Conservation (phyloP, 2,888 invertebrate genomes). For the Schizotus pectinicornis region DNA sequence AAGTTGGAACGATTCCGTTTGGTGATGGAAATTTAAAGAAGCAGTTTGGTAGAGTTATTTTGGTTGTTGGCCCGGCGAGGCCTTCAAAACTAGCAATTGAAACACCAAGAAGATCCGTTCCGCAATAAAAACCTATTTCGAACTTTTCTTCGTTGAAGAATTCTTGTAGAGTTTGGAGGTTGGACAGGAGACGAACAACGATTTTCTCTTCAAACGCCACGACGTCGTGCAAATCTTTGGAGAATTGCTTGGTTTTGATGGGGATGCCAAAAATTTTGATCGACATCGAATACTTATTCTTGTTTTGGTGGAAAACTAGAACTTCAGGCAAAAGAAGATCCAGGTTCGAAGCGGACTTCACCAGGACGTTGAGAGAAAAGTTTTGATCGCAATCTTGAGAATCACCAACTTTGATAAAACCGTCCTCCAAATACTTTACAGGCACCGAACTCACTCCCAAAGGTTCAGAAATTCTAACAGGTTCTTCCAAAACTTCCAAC, state of each 20-base stretch:
- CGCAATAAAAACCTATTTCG: slow-evolving; percentile 47
- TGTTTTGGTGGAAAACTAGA: slow-evolving; percentile 48
- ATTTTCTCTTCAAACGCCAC: slow-evolving; percentile 53
- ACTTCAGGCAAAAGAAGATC: slow-evolving; percentile 59
- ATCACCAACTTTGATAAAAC: slow-evolving; percentile 63
- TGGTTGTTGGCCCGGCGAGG: slow-evolving; percentile 31
- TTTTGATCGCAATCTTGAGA: slow-evolving; percentile 47
- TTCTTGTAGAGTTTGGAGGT: slow-evolving; percentile 41
- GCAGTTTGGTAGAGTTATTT: slow-evolving; percentile 23
- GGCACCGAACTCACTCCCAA: slow-evolving; percentile 44
- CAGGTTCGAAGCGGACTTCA: slow-evolving; percentile 64
- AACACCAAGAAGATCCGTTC: slow-evolving; percentile 46
- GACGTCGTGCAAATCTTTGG: slow-evolving; percentile 47
- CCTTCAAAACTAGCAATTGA: slow-evolving; percentile 44
- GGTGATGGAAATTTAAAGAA: slow-evolving; percentile 46
- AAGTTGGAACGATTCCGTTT: slow-evolving; percentile 44
- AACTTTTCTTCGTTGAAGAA: slow-evolving; percentile 50
- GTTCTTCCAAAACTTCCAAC: slow-evolving; percentile 36
- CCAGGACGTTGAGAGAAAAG: slow-evolving; percentile 64
- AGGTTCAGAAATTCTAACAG: slow-evolving; percentile 41
- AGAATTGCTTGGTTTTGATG: slow-evolving; percentile 53
- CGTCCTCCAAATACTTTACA: slow-evolving; percentile 62
- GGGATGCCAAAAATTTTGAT: slow-evolving; percentile 53
- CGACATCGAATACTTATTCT: slow-evolving; percentile 48
- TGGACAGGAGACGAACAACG: slow-evolving; percentile 47